Evolutionary conservation across 1,140 invertebrate genomes (phyloP).

Genomic region (Lucilia sericata): DNA sequence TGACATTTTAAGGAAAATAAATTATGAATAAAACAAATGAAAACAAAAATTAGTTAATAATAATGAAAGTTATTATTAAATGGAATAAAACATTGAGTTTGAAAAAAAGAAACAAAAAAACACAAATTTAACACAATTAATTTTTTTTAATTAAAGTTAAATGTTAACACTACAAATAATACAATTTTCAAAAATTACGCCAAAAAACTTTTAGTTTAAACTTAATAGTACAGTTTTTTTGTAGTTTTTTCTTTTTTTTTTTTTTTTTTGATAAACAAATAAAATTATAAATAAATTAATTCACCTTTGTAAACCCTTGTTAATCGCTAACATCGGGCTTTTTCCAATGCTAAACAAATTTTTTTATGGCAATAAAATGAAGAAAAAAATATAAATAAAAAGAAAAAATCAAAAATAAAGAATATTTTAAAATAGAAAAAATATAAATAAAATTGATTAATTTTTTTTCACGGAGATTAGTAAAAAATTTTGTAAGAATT

Average conservation of each 20-base stretch:
- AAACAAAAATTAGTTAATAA: neutral
- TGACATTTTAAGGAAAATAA: neutral
- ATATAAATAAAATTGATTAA: neutral
- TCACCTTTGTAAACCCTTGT: slow-evolving; percentile 89
- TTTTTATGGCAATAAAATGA: neutral
- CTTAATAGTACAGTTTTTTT: slow-evolving; percentile 14
- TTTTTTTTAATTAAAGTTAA: neutral
- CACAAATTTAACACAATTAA: neutral
- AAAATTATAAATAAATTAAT: slow-evolving; percentile 57
- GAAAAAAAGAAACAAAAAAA: neutral
- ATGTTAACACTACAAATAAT: slow-evolving; percentile 6
- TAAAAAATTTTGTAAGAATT: neutral
- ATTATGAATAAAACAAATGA: neutral
- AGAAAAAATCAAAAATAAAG: slow-evolving; percentile 48
- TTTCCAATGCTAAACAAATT: slow-evolving; percentile 69
- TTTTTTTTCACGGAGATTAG: neutral
- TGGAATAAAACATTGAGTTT: neutral
- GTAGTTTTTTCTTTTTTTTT: slow-evolving; percentile 4
- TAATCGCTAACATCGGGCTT: slow-evolving; percentile 86
- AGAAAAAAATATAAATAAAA: slow-evolving; percentile 39
- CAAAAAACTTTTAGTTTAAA: slow-evolving; percentile 15
- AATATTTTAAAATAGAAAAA: slow-evolving; percentile 44
- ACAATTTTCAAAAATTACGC: slow-evolving; percentile 22
- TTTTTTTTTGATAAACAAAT: slow-evolving; percentile 41
- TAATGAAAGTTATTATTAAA: too few species aligned